Percentiles rank a stretch among this genome's conserved stretches.
Evolutionary conservation across 2,888 invertebrate species (phyloP).

Genomic region (Melipona bicolor): DNA sequence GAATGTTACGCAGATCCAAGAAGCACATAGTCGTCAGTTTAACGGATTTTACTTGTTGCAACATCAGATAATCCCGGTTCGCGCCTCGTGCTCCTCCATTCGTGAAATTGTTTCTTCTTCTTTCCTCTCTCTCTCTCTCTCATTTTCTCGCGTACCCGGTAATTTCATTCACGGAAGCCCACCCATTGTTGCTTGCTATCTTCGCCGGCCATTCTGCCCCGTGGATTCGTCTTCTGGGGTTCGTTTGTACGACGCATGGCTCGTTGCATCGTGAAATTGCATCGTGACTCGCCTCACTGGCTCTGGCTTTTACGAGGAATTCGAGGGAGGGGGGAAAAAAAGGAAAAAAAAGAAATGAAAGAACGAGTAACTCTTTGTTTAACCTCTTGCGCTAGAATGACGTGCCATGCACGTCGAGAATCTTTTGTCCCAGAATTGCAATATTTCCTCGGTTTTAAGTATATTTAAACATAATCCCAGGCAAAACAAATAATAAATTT

Average conservation of each 20-base stretch:
- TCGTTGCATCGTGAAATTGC: slow-evolving; percentile 68
- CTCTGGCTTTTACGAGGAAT: slow-evolving; percentile 28
- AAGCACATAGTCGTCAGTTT: neutral
- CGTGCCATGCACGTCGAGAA: too few species aligned
- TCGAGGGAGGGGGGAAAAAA: slow-evolving; percentile 6
- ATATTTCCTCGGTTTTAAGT: too few species aligned
- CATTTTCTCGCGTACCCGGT: neutral
- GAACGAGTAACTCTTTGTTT: too few species aligned
- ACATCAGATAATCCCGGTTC: slow-evolving; percentile 16
- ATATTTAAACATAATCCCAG: too few species aligned
- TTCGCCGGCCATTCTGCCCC: slow-evolving; percentile 37
- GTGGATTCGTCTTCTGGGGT: slow-evolving; percentile 37
- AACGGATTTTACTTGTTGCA: slow-evolving; percentile 17
- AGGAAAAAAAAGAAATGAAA: neutral
- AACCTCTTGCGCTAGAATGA: too few species aligned
- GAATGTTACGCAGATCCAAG: neutral
- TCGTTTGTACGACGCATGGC: slow-evolving; percentile 51
- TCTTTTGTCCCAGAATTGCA: too few species aligned
- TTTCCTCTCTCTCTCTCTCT: neutral
- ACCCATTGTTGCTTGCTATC: slow-evolving; percentile 51
- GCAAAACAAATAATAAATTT: too few species aligned
- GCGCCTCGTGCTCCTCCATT: slow-evolving; percentile 32
- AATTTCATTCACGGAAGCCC: slow-evolving; percentile 38
- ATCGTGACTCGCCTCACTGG: slow-evolving; percentile 38
- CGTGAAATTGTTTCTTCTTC: slow-evolving; percentile 19